phyloP scores from a whole-genome alignment of 2,888 invertebrate genomes.

The Drosophila kambysellisi region DNA sequence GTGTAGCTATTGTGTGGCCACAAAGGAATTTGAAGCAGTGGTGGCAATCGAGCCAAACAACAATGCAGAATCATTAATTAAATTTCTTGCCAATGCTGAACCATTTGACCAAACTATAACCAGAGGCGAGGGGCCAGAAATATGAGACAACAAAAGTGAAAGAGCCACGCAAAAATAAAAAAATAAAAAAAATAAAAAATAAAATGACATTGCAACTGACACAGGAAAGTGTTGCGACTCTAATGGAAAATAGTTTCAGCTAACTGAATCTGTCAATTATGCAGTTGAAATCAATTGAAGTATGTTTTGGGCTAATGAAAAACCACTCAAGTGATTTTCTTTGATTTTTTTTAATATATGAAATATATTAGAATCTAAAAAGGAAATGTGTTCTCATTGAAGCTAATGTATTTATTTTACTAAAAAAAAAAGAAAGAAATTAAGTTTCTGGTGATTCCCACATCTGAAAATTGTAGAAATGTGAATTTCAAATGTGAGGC shows the following conservation, averaged over 20 bases:
- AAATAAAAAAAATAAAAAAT: background rate
- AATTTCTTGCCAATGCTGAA: slow-evolving; percentile 68
- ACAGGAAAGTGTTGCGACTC: slow-evolving; percentile 19
- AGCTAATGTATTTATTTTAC: background rate
- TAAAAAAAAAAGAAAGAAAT: background rate
- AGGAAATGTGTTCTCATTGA: background rate
- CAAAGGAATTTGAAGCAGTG: slow-evolving; percentile 70
- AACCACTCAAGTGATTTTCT: slow-evolving; percentile 4
- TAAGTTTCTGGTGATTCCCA: slow-evolving; percentile 15
- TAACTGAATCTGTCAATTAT: slow-evolving; percentile 21
- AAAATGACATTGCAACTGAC: slow-evolving; percentile 50
- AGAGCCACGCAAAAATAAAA: slow-evolving; percentile 20
- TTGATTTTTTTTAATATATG: background rate
- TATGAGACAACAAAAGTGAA: slow-evolving; percentile 54
- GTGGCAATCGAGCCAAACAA: slow-evolving; percentile 73
- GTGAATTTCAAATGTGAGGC: slow-evolving; percentile 19
- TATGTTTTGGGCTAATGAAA: background rate
- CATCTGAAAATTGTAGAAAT: background rate
- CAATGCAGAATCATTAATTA: slow-evolving; percentile 80
- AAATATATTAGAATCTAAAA: background rate
- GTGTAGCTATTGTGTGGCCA: slow-evolving; percentile 57
- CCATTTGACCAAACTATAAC: slow-evolving; percentile 48
- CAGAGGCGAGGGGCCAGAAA: slow-evolving; percentile 9
- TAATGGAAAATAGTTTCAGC: slow-evolving; percentile 6
- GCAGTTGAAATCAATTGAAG: slow-evolving; percentile 11